Conservation (phyloP, 2,113 vertebrate genomes). For the Dromas ardeola region DNA sequence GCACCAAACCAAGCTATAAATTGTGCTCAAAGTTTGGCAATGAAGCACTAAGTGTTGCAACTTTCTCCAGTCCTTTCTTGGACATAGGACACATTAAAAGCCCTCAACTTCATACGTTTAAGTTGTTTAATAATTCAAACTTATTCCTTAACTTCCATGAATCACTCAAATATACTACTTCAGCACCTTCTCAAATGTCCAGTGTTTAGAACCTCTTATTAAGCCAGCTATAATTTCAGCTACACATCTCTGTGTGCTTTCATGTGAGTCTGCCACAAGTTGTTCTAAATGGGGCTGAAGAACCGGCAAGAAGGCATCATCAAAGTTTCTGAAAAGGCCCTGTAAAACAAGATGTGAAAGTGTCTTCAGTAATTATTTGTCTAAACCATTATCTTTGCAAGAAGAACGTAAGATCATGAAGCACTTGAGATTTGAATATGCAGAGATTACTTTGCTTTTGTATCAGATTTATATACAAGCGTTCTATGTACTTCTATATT, state of each 20-base stretch:
- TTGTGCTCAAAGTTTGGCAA: not conserved
- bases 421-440: not conserved
- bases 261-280: slow-evolving; percentile 89
- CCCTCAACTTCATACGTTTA: not conserved
- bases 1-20: not conserved
- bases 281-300: slow-evolving; percentile 90
- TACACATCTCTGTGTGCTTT: slow-evolving; percentile 94
- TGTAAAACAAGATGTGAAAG: slow-evolving; percentile 47
- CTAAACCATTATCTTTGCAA: not conserved
- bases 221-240: slow-evolving; percentile 96
- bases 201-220: slow-evolving; percentile 95
- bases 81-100: not conserved
- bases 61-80: not conserved
- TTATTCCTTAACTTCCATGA: not conserved
- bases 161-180: not conserved
- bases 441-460: not conserved
- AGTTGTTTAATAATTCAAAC: not conserved
- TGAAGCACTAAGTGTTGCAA: not conserved
- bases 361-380: not conserved
- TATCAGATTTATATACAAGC: not conserved
- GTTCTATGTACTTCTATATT: not conserved
- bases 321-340: slow-evolving; percentile 96
- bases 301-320: slow-evolving; percentile 87
- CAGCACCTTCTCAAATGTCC: slow-evolving; percentile 90
- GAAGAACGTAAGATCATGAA: fast-evolving